Conservation (phyloP, 2,888 invertebrate genomes). For the Stenotaenia linearis region DNA sequence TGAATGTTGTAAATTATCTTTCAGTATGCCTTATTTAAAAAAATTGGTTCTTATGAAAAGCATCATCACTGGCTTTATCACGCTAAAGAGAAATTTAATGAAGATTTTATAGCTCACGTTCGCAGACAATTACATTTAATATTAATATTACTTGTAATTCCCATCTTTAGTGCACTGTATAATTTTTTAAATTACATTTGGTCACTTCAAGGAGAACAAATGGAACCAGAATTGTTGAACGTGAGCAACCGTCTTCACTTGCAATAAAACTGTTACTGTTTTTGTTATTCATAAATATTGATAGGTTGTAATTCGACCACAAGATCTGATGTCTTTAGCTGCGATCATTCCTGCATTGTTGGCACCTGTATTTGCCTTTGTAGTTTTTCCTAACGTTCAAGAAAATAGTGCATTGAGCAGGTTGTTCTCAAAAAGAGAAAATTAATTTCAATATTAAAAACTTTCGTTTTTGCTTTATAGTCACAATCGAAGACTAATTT, state of each 20-base stretch:
- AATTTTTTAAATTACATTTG: background rate
- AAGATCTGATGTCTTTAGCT: background rate
- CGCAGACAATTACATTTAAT: background rate
- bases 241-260: background rate
- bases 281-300: background rate
- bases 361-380: background rate
- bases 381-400: background rate
- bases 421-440: background rate
- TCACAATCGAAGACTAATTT: background rate
- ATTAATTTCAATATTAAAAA: background rate
- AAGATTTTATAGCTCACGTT: slow-evolving; percentile 1
- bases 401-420: background rate
- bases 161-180: background rate
- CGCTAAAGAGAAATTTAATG: background rate
- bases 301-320: background rate
- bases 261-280: background rate
- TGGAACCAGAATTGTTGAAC: background rate
- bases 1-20: background rate
- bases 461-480: background rate
- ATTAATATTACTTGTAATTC: background rate
- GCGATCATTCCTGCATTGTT: background rate
- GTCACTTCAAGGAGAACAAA: background rate
- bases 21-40: background rate
- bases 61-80: background rate
- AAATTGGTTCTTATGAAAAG: background rate